Conservation (phyloP, 2,113 vertebrate species). For the Phrynosoma platyrhinos region DNA sequence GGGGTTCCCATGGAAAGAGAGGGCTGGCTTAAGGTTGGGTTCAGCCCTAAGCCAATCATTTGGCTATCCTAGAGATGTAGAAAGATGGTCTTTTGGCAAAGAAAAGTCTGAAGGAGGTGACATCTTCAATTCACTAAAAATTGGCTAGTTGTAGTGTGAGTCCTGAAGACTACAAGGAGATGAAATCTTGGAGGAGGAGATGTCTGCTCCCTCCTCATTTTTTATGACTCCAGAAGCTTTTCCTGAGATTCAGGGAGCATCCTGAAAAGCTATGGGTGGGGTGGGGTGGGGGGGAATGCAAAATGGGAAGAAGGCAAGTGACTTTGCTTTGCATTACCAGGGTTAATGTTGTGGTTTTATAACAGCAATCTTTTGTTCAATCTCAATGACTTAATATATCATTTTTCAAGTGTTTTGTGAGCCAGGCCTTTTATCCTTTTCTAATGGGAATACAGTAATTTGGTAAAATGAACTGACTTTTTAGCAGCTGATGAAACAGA, state of each 20-base stretch:
- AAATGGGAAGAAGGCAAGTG: neutral
- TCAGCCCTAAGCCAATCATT: too few species aligned
- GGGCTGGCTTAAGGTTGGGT: too few species aligned
- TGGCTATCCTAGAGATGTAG: too few species aligned
- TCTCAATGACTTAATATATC: neutral
- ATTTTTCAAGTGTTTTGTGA: neutral
- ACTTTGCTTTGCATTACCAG: neutral
- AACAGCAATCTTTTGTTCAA: neutral
- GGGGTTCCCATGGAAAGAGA: too few species aligned
- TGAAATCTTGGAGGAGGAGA: neutral
- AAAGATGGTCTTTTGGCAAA: too few species aligned
- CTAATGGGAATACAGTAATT: constrained; percentile 62
- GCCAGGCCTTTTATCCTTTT: constrained; percentile 37
- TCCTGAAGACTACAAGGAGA: neutral
- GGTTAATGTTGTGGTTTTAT: neutral
- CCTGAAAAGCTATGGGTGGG: neutral
- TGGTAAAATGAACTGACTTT: constrained; percentile 46
- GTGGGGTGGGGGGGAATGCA: neutral
- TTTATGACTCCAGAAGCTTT: neutral
- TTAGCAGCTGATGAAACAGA: neutral
- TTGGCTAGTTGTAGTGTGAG: neutral
- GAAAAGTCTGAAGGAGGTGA: too few species aligned
- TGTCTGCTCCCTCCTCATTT: neutral
- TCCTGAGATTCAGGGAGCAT: neutral
- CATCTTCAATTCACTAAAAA: neutral